phyloP scores from a whole-genome alignment of 2,797 vertebrate genomes.

The Pampus argenteus region DNA sequence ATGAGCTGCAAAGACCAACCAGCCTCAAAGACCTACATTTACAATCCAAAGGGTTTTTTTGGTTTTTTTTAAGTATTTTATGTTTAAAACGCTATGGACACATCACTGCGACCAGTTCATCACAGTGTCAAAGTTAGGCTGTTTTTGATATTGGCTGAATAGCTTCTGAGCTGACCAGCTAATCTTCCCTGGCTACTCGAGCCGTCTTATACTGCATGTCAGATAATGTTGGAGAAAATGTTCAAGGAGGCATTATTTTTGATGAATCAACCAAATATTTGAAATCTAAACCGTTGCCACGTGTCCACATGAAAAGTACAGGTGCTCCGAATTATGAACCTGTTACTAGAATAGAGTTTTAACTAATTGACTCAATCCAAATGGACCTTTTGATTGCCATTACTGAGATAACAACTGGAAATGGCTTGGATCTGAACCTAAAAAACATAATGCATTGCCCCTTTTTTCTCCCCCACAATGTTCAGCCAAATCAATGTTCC shows the following conservation, averaged over 20 bases:
- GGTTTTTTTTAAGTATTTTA: too few relatives aligned
- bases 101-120: too few relatives aligned
- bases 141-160: too few relatives aligned
- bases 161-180: too few relatives aligned
- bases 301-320: too few relatives aligned
- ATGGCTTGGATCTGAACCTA: conserved; percentile 14
- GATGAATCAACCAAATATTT: neutral
- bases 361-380: neutral
- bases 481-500: conserved; percentile 49
- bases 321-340: neutral
- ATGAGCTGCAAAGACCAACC: too few relatives aligned
- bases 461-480: conserved; percentile 1
- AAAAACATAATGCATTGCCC: conserved; percentile 8
- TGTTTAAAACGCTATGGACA: too few relatives aligned
- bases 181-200: neutral
- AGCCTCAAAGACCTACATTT: neutral
- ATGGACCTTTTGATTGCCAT: neutral
- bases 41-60: neutral
- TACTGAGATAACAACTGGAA: conserved; percentile 2
- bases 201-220: too few relatives aligned
- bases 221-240: neutral
- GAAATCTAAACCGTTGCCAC: neutral
- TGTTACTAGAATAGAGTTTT: neutral
- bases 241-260: neutral
- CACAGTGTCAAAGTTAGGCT: neutral